Evolutionary conservation across 2,888 invertebrate species (phyloP).

Genomic region (Acanthacorydalis orientalis): DNA sequence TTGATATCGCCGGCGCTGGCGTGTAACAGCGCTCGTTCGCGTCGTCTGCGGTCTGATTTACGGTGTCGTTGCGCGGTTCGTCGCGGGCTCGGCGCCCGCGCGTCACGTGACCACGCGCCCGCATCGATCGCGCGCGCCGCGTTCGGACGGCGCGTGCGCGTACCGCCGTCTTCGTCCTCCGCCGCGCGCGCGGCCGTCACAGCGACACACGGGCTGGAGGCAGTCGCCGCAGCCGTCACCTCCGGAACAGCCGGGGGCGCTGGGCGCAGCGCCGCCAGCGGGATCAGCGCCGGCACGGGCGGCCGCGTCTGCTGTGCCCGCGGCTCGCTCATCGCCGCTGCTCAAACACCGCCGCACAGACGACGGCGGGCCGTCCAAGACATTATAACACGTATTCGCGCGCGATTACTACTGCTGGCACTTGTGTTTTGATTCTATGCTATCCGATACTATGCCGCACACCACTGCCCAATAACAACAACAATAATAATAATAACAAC

Average conservation of each 20-base stretch:
- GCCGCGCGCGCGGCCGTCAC: constrained; percentile 12
- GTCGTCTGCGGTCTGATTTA: constrained; percentile 26
- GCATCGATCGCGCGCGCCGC: constrained; percentile 6
- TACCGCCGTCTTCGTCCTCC: constrained; percentile 11
- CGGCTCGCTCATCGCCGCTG: constrained; percentile 11
- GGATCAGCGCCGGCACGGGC: constrained; percentile 27
- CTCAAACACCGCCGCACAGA: constrained; percentile 2
- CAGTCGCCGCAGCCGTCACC: constrained; percentile 8
- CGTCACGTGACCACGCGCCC: constrained; percentile 14
- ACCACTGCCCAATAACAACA: no score
- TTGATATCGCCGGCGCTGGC: constrained; percentile 11
- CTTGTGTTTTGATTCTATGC: no score
- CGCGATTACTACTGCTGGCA: background rate
- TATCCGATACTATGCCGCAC: no score
- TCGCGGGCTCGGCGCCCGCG: constrained; percentile 25
- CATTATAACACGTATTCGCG: constrained; percentile 1
- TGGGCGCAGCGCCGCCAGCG: constrained; percentile 24
- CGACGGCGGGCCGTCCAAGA: background rate
- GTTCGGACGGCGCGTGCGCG: constrained; percentile 6
- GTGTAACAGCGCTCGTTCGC: constrained; percentile 7
- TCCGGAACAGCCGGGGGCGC: constrained; percentile 6
- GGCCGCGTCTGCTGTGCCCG: constrained; percentile 21
- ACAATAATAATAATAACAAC: background rate
- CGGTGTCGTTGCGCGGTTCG: constrained; percentile 27
- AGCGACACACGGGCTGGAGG: constrained; percentile 19